These are phyloP conservation scores for Rhopalosiphum padi DNA, from an alignment of 1,140 invertebrate genomes.

Conservation along the genomic window DNA sequence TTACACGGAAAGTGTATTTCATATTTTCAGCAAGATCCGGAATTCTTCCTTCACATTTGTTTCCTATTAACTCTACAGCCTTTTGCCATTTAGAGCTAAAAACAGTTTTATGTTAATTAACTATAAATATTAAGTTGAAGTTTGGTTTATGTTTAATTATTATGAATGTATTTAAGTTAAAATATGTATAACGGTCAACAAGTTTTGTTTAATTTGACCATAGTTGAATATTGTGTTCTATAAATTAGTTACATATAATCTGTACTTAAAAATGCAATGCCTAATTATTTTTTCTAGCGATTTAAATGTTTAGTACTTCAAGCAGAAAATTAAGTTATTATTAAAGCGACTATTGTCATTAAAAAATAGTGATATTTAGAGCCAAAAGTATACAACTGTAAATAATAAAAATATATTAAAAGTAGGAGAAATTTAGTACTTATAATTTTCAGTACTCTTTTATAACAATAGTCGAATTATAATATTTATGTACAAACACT, in stretches of 20 bases:
- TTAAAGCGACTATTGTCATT: neutral
- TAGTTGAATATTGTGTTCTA: neutral
- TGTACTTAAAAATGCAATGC: neutral
- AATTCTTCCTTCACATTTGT: conserved; percentile 82
- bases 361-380: neutral
- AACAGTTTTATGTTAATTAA: neutral
- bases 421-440: neutral
- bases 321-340: neutral
- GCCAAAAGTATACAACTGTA: neutral
- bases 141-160: neutral
- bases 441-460: too few relatives aligned
- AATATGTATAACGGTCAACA: too few relatives aligned
- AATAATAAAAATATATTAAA: neutral
- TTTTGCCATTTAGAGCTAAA: conserved; percentile 85
- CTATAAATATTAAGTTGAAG: neutral
- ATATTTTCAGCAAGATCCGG: conserved; percentile 92
- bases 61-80: conserved; percentile 82
- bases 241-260: neutral
- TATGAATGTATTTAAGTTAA: neutral
- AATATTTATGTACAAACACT: too few relatives aligned
- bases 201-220: too few relatives aligned
- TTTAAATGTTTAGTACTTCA: neutral
- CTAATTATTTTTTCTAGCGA: neutral
- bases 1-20: conserved; percentile 95
- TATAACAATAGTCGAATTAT: too few relatives aligned